Conservation (phyloP, 2,113 vertebrate species). For the Hippopotamus amphibius region DNA sequence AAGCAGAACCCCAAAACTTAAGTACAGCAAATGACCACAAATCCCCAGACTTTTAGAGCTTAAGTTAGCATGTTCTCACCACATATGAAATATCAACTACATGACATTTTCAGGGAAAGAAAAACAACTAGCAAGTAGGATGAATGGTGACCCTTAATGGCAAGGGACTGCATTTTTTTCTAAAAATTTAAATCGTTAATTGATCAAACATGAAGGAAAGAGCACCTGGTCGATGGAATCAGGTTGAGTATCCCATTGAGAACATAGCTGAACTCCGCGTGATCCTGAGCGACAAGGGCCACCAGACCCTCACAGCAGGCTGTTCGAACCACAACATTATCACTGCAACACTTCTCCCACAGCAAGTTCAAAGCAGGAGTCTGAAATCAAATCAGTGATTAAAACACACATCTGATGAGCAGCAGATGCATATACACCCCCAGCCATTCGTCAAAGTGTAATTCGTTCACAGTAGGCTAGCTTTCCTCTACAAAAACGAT, state of each 20-base stretch:
- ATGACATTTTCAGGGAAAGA: not conserved
- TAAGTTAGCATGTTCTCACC: not conserved
- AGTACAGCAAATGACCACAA: slow-evolving; percentile 29
- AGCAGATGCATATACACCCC: not conserved
- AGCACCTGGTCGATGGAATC: slow-evolving; percentile 95
- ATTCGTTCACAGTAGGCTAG: not conserved
- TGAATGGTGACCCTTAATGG: not conserved
- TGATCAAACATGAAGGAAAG: not conserved
- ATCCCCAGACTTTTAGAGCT: not conserved
- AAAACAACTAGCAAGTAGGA: not conserved
- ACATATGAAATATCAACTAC: not conserved
- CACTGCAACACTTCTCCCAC: slow-evolving; percentile 95
- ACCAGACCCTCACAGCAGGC: slow-evolving; percentile 94
- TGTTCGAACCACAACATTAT: slow-evolving; percentile 89
- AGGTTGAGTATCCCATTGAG: slow-evolving; percentile 94
- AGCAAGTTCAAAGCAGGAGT: slow-evolving; percentile 92
- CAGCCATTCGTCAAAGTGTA: not conserved
- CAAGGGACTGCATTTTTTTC: not conserved
- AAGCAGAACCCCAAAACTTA: not conserved
- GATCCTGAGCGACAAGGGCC: slow-evolving; percentile 93
- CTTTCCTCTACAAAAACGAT: not conserved
- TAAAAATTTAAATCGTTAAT: slow-evolving; percentile 9
- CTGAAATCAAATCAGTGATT: slow-evolving; percentile 85
- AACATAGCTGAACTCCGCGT: slow-evolving; percentile 91
- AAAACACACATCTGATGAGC: not conserved